Conservation (phyloP, 1,140 invertebrate species). For the Coelopa frigida region DNA sequence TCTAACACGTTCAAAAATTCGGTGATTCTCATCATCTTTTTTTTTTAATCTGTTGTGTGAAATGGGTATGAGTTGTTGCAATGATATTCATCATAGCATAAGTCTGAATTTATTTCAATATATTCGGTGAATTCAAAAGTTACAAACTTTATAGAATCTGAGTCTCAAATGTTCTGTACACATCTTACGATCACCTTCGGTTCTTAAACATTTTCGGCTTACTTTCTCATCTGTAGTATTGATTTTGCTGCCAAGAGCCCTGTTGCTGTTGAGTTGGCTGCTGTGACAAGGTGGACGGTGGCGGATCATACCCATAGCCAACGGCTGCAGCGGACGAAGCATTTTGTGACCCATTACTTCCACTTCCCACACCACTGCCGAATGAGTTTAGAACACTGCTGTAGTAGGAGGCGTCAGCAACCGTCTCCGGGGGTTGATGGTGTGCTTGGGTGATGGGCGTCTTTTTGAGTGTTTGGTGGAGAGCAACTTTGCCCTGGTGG, state of each 20-base stretch:
- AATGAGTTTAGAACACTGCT: slow-evolving; percentile 39
- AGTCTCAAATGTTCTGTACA: too few relatives aligned
- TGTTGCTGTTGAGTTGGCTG: background rate
- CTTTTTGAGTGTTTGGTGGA: slow-evolving; percentile 37
- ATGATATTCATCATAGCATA: too few relatives aligned
- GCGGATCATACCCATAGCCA: too few relatives aligned
- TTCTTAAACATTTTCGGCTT: too few relatives aligned
- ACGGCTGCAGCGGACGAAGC: background rate
- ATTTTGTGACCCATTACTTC: background rate
- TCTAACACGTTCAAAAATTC: too few relatives aligned
- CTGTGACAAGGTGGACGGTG: background rate
- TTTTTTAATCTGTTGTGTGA: too few relatives aligned
- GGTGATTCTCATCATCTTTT: too few relatives aligned
- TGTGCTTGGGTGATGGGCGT: slow-evolving; percentile 14
- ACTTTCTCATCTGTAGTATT: slow-evolving; percentile 13
- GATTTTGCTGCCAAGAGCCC: slow-evolving; percentile 12
- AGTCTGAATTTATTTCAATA: too few relatives aligned
- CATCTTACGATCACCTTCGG: too few relatives aligned
- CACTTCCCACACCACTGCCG: slow-evolving; percentile 18
- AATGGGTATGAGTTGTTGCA: too few relatives aligned
- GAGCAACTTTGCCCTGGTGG: slow-evolving; percentile 36
- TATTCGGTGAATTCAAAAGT: too few relatives aligned
- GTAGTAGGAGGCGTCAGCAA: slow-evolving; percentile 41
- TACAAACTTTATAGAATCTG: too few relatives aligned
- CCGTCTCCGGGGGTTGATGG: slow-evolving; percentile 31